Evolutionary conservation across 2,888 invertebrate genomes (phyloP).

Genomic region (Nomada flava): DNA sequence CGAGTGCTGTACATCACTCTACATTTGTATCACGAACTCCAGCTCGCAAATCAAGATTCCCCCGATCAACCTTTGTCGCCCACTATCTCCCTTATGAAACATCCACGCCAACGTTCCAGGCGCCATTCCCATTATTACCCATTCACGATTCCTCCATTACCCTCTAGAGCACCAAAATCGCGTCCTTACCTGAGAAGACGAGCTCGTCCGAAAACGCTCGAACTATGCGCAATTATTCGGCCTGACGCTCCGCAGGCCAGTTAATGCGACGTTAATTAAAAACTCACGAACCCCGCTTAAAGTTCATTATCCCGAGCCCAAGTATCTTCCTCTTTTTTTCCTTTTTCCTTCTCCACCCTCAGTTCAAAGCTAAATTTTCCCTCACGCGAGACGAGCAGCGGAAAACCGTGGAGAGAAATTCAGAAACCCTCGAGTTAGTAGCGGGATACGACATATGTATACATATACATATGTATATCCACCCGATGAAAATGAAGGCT

Average conservation of each 20-base stretch:
- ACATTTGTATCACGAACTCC: no score
- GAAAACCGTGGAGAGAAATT: conserved; percentile 14
- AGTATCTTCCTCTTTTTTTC: conserved; percentile 20
- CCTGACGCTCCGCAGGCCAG: conserved; percentile 5
- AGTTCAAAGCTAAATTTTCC: conserved; percentile 26
- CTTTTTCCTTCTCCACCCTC: background rate
- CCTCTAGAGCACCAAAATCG: conserved; percentile 4
- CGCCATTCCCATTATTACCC: background rate
- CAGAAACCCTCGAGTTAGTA: conserved; percentile 29
- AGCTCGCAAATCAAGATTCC: background rate
- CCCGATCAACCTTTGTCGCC: background rate
- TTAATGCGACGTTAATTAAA: conserved; percentile 53
- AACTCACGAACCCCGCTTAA: conserved; percentile 34
- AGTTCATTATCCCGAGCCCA: conserved; percentile 36
- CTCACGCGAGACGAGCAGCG: background rate
- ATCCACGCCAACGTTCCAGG: background rate
- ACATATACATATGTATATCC: background rate
- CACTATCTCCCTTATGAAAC: background rate
- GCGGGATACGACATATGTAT: conserved; percentile 24
- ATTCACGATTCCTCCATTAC: conserved; percentile 12
- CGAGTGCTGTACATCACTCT: no score
- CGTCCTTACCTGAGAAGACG: conserved; percentile 4
- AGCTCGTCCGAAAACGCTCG: conserved; percentile 5
- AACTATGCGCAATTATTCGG: conserved; percentile 39
- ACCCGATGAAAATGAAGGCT: conserved; percentile 39